Base-by-base conservation (phyloP, 2,888 invertebrate genomes). In the Tiphia femorata region DNA sequence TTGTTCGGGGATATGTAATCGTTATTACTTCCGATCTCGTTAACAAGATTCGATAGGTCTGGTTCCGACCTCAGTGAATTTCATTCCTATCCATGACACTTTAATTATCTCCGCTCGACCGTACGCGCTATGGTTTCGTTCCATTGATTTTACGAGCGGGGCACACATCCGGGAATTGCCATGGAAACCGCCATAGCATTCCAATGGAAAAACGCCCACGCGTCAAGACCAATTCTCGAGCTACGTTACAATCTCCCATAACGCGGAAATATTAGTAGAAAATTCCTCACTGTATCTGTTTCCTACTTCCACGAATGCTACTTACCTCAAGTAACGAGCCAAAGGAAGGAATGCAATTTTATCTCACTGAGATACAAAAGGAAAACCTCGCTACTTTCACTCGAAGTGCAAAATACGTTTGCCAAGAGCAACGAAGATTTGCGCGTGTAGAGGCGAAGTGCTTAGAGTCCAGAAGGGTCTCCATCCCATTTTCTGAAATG, bases 101-200 rank as follows among this genome's bases (percentile, higher is more conserved):
- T 54, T 62, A 62, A 62, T 64, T 53, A 59, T 54, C 58, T 59
- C 58, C 52, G 44, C 12, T 47, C 27, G 52, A 50, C 58, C 37
- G 19, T 41, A 50, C 14, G 46, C 43, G 30, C 56, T 60, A 53
- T 64, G 49, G 57, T 65, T 58, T 53, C 58, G 61, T 65, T 58
- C 65, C 64, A 65, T 65, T 62, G 65, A 65, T 65, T 65, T 65
- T 65, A 61, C 61, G 58, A 53, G 61, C 55, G 14, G 52, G n/a
- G 53, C 56, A 52, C 55, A 58, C 58, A 56, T 64, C 65, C 61
- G 57, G 64, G 65, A 61, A 64, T 65, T 65, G 50, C 65, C 65
- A 65, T 65, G 65, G 65, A 65, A 65, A 65, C 65, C 52, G 53
- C 40, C 14, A 59, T 53, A 63, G 44, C 27, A 52, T 55, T 58